Conservation (phyloP, 37 sponge, comb jelly and placozoan species). For the Halichondria panicea region DNA sequence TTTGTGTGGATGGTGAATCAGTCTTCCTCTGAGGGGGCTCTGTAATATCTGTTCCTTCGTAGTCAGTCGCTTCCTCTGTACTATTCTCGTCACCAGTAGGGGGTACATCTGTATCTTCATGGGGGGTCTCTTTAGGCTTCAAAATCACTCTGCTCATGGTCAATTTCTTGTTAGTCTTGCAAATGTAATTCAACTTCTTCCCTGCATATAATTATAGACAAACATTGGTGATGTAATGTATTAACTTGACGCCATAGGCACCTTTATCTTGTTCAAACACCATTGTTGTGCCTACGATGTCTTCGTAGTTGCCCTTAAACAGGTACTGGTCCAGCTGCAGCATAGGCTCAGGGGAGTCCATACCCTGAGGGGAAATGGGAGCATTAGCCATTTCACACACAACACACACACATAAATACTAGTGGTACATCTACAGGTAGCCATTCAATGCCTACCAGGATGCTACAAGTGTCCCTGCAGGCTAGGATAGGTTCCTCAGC, state of each 20-base stretch:
- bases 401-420: too few relatives aligned
- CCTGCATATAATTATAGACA: neutral
- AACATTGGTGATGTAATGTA: neutral
- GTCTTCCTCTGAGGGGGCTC: too few relatives aligned
- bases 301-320: conserved; percentile 53
- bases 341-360: conserved; percentile 45
- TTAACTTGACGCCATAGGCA: neutral
- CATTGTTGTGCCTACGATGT: conserved; percentile 5
- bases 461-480: conserved; percentile 11
- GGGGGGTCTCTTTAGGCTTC: conserved; percentile 1
- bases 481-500: conserved; percentile 15
- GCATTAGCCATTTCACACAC: neutral
- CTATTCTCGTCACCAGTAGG: too few relatives aligned
- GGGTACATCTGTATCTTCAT: too few relatives aligned
- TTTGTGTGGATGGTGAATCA: too few relatives aligned
- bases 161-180: conserved; percentile 35
- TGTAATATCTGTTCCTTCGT: too few relatives aligned
- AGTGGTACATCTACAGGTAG: neutral
- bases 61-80: too few relatives aligned
- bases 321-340: conserved; percentile 47
- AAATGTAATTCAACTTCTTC: conserved; percentile 12
- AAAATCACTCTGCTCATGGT: conserved; percentile 16
- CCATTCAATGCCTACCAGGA: conserved; percentile 16
- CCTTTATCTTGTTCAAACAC: conserved; percentile 20
- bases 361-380: conserved; percentile 21